Conservation (phyloP, 2,113 vertebrate genomes). For the Rutilus rutilus region DNA sequence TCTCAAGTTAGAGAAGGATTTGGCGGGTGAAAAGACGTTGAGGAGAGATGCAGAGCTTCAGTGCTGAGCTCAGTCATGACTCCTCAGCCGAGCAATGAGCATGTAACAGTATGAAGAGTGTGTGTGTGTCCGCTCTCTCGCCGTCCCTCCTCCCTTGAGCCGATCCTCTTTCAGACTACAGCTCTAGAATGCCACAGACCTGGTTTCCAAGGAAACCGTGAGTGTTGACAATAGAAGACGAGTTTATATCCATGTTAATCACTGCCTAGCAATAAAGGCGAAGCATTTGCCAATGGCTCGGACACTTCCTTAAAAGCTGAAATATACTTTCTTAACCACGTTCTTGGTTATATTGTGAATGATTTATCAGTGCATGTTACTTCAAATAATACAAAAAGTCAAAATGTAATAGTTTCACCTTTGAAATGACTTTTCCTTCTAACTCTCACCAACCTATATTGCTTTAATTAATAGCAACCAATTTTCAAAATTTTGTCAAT, state of each 20-base stretch:
- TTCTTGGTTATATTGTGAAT: too few species aligned
- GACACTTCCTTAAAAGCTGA: background rate
- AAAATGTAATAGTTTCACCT: background rate
- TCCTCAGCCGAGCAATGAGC: constrained; percentile 69
- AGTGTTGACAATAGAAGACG: constrained; percentile 68
- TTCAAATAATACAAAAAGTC: background rate
- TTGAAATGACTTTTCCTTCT: background rate
- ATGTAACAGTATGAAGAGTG: constrained; percentile 62
- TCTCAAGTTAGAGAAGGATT: background rate
- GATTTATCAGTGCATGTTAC: background rate
- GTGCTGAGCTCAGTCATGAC: constrained; percentile 69
- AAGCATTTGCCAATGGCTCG: constrained; percentile 4
- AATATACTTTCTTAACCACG: background rate
- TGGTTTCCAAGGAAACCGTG: constrained; percentile 73
- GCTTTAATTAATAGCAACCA: background rate
- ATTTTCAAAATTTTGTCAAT: too few species aligned
- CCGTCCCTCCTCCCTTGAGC: constrained; percentile 41
- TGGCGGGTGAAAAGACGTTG: background rate
- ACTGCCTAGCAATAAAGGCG: constrained; percentile 58
- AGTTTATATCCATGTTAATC: constrained; percentile 74
- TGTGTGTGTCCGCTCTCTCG: constrained; percentile 41
- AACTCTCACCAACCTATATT: background rate
- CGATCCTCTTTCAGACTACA: constrained; percentile 57
- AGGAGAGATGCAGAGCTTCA: constrained; percentile 36
- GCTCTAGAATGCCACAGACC: constrained; percentile 60